Evolutionary conservation across 1,140 invertebrate genomes (phyloP), one percentile per base, ranked within the genome.

Genomic region (Macrotrachela quadricornifera): DNA sequence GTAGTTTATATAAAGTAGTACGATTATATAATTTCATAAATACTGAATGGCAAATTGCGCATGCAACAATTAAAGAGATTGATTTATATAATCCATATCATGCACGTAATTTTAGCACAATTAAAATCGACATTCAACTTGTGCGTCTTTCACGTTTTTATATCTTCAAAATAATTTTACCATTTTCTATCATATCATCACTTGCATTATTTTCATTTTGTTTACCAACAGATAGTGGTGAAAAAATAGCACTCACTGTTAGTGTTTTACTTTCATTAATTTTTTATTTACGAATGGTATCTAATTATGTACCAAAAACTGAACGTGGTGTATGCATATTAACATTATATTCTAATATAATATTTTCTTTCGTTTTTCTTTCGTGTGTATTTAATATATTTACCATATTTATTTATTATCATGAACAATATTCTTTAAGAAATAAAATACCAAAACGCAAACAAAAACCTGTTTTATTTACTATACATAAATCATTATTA

Each of bases 101-200:
- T 30, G 3, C 2, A 30, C 21, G 21, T 30, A 30, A 30, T 30
- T 30, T 30, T 30, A 30, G 21, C 8, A 30, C 21, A 30, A 30
- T 30, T 30, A 30, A 30, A 30, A 30, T 30, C 8, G 15, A 17
- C 16, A 30, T 53, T 15, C 30, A 53, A 46, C 45, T 53, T n/a
- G n/a, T 37, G 14, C 30, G 51, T 16, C 37, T 53, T 12, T 42
- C 46, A 4, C 46, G 44, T 14, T 42, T 46, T 48, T 53, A 53
- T 39, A 40, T 53, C 46, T 17, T 53, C 1, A 53, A 53, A 53
- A 53, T 53, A 47, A 53, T 53, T 11, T 53, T 53, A 18, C 51
- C 51, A 8, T 53, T 53, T 43, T 46, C 45, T 15, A 53, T 53
- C 0, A 53, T 53, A 18, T 44, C 51, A 11, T 46, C 38, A 14